Base-by-base conservation (phyloP, 2,113 vertebrate species). In the Takifugu flavidus region DNA sequence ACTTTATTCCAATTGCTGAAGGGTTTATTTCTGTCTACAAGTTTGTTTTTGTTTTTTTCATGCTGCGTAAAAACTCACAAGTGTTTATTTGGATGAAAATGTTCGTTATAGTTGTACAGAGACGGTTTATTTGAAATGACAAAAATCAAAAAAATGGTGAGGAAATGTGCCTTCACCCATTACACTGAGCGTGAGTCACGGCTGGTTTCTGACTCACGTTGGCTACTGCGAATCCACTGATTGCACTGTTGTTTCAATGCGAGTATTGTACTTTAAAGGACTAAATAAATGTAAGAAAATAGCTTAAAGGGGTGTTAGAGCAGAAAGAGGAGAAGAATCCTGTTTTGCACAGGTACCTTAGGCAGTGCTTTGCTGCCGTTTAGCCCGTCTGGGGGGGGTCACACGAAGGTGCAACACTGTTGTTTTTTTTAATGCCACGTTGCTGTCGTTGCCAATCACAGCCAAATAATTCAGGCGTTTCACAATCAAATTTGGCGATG, bases 381-480 rank as follows among this genome's bases (percentile, higher is more conserved):
- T 8, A 52, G 50, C 57, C 49, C 39, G 25, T 53, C 52, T 11
- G 34, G 28, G 52, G 34, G 28, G 52, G 54, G 61, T 50, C 34
- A 60, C 46, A 26, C 52, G 47, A 51, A 62, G 43, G 71, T 65
- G 65, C 31, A 62, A 72, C 79, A 62, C 34, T 7, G 45, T 65
- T 39, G 65, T 49, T 62, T 39, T 14, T 49, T 65, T 70, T 59
- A 39, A 15, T 67, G 53, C 67, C 70, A 63, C 59, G 76, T 77
- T 62, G 25, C 73, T 75, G 72, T 80, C 62, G 1, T 64, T 78
- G 75, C 53, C 58, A 28, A 73, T 82, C 64, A 69, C 67, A 69
- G 72, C 62, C 64, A 79, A 83, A 79, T 78, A 77, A 70, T 80
- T 78, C 72, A 80, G 56, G 70, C 58, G 49, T 77, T 68, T 56